phyloP scores from a whole-genome alignment of 1,140 invertebrate species.

The Meteorus sp. region DNA sequence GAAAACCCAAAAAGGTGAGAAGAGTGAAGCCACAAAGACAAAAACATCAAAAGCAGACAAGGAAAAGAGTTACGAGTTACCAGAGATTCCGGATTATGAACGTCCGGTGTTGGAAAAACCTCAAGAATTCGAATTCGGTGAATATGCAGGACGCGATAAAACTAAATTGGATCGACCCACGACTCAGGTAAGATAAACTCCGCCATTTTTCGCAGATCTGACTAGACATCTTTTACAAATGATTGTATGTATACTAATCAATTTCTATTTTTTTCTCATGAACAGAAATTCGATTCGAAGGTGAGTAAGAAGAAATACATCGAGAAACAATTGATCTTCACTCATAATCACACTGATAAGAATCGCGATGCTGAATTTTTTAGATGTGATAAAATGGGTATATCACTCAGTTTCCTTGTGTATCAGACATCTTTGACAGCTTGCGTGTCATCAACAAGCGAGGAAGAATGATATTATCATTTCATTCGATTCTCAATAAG shows the following conservation, averaged over 20 bases:
- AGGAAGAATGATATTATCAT: background rate
- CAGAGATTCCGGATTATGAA: conserved; percentile 76
- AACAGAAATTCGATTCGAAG: conserved; percentile 57
- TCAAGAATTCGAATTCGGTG: conserved; percentile 53
- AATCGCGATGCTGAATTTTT: too few species aligned
- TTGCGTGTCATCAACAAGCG: background rate
- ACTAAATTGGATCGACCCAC: conserved; percentile 52
- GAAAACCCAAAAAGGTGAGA: conserved; percentile 54
- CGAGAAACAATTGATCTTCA: too few species aligned
- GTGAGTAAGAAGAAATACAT: conserved; percentile 38
- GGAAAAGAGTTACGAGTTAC: conserved; percentile 65
- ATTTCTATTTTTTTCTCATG: conserved; percentile 7
- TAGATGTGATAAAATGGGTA: too few species aligned
- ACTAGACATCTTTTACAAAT: too few species aligned
- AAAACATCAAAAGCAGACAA: conserved; percentile 54
- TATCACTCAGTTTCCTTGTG: too few species aligned
- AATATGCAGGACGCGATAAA: conserved; percentile 46
- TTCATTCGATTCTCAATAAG: background rate
- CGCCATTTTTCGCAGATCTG: too few species aligned
- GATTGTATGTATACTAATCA: too few species aligned
- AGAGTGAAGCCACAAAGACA: conserved; percentile 46
- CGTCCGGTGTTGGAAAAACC: conserved; percentile 69
- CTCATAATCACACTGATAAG: too few species aligned
- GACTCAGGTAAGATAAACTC: conserved; percentile 51
- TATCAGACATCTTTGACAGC: too few species aligned